These are phyloP conservation scores for Poecilus cupreus DNA, from an alignment of 2,888 invertebrate genomes.

Conservation along the genomic window DNA sequence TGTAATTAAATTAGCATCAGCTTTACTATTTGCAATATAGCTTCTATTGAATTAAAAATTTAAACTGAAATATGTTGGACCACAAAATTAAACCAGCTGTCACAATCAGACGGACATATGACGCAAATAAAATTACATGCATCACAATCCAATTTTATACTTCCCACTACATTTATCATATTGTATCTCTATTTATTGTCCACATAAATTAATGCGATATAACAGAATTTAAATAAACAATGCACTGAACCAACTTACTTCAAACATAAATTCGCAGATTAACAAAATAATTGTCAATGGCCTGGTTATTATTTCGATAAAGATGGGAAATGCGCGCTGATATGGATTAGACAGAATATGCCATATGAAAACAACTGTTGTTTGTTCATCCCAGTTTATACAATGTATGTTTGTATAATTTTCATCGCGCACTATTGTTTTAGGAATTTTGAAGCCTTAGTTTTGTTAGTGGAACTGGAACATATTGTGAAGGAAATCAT, in stretches of 20 bases:
- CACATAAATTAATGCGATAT: not conserved
- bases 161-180: too few species aligned
- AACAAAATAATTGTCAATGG: not conserved
- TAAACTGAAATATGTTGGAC: too few species aligned
- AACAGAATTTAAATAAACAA: not conserved
- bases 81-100: too few species aligned
- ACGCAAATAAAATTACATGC: not conserved
- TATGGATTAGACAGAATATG: not conserved
- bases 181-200: not conserved
- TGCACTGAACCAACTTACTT: not conserved
- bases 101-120: not conserved
- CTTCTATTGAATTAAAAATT: too few species aligned
- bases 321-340: not conserved
- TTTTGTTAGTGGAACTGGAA: not conserved
- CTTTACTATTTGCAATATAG: too few species aligned
- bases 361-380: not conserved
- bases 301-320: not conserved
- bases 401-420: not conserved
- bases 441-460: not conserved
- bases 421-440: not conserved
- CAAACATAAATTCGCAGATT: not conserved
- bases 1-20: too few species aligned
- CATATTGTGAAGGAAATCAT: not conserved
- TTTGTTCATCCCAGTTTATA: conserved; percentile 15
- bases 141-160: not conserved